Evolutionary conservation across 2,888 invertebrate genomes (phyloP).

Genomic region (Drosophila mettleri): DNA sequence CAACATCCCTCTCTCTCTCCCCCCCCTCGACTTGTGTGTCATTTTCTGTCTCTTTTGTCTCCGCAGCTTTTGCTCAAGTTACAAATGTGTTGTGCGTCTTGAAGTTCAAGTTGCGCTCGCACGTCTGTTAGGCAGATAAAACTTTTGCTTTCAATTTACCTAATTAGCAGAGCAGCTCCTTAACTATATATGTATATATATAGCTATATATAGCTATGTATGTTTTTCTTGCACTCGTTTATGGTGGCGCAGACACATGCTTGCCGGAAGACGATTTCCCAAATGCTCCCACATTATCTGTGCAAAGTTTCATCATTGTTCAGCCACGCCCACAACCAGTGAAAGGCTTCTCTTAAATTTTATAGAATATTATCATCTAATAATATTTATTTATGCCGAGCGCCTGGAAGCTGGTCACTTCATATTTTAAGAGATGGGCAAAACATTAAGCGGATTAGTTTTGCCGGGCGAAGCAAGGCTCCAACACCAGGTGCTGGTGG

Average conservation of each 20-base stretch:
- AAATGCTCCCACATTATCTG: slow-evolving; percentile 63
- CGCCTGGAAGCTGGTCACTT: slow-evolving; percentile 12
- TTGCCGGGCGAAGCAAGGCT: slow-evolving; percentile 21
- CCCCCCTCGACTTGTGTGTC: neutral
- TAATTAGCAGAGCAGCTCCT: slow-evolving; percentile 57
- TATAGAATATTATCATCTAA: slow-evolving; percentile 25
- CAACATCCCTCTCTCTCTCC: neutral
- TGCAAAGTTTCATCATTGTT: slow-evolving; percentile 50
- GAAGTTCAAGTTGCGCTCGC: slow-evolving; percentile 19
- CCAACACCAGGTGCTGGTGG: too few relatives aligned
- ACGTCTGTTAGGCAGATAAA: slow-evolving; percentile 32
- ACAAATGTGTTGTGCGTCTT: slow-evolving; percentile 12
- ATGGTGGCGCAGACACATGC: slow-evolving; percentile 32
- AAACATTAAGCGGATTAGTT: slow-evolving; percentile 79
- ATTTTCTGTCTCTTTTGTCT: slow-evolving; percentile 12
- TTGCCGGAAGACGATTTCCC: slow-evolving; percentile 20
- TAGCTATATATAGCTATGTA: neutral
- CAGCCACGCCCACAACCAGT: slow-evolving; percentile 1
- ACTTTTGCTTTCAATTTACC: slow-evolving; percentile 72
- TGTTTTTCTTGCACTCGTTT: neutral
- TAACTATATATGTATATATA: neutral
- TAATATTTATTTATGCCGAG: slow-evolving; percentile 6
- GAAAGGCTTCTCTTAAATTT: slow-evolving; percentile 11
- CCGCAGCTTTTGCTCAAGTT: slow-evolving; percentile 7
- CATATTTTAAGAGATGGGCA: slow-evolving; percentile 72